Conservation (phyloP, 2,888 invertebrate genomes). For the Operophtera brumata region DNA sequence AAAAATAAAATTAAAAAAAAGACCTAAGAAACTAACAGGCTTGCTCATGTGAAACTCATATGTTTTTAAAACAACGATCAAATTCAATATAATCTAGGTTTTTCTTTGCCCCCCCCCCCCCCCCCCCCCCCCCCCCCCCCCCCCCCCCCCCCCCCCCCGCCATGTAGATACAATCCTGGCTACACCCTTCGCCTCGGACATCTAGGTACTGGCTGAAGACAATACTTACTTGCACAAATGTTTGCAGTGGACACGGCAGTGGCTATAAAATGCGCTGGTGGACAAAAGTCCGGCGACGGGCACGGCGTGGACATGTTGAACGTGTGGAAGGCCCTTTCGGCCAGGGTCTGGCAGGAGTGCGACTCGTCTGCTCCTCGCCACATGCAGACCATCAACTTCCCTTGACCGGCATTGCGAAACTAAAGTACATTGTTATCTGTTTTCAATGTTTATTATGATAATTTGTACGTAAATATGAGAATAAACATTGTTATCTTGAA, state of each 20-base stretch:
- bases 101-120: too few relatives aligned
- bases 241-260: slow-evolving; percentile 72
- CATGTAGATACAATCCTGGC: too few relatives aligned
- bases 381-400: slow-evolving; percentile 81
- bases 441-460: not conserved
- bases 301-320: slow-evolving; percentile 77
- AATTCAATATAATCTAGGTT: too few relatives aligned
- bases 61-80: too few relatives aligned
- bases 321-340: slow-evolving; percentile 60
- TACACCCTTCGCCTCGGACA: too few relatives aligned
- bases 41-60: too few relatives aligned
- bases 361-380: slow-evolving; percentile 71
- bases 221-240: slow-evolving; percentile 81
- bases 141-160: too few relatives aligned
- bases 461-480: not conserved
- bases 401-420: slow-evolving; percentile 79
- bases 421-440: slow-evolving; percentile 35
- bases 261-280: slow-evolving; percentile 75
- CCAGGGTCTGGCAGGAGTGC: slow-evolving; percentile 72
- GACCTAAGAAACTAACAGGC: too few relatives aligned
- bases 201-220: too few relatives aligned
- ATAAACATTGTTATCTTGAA: not conserved
- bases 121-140: too few relatives aligned
- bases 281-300: slow-evolving; percentile 72
- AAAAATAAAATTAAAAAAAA: too few relatives aligned